phyloP scores from a whole-genome alignment of 2,888 invertebrate species.

The Cheilosia urbana region DNA sequence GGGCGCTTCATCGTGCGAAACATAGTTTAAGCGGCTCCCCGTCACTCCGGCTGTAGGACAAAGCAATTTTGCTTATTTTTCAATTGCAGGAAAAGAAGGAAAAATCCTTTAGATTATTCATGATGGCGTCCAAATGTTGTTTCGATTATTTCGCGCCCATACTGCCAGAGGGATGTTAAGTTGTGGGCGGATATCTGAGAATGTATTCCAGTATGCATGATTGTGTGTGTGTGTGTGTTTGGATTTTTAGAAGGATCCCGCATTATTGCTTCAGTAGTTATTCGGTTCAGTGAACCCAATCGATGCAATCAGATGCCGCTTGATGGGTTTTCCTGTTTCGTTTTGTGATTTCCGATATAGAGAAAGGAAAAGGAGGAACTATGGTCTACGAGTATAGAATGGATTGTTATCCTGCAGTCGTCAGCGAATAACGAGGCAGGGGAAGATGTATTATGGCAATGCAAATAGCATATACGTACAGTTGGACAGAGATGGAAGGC shows the following conservation, averaged over 20 bases:
- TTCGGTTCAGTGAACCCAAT: slow-evolving; percentile 75
- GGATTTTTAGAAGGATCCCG: slow-evolving; percentile 43
- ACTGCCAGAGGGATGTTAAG: slow-evolving; percentile 42
- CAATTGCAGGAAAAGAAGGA: slow-evolving; percentile 35
- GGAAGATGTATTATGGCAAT: slow-evolving; percentile 18
- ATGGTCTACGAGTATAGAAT: slow-evolving; percentile 1
- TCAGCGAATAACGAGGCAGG: slow-evolving; percentile 3
- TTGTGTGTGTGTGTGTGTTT: slow-evolving; percentile 15
- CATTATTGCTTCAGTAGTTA: slow-evolving; percentile 72
- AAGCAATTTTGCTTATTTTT: slow-evolving; percentile 63
- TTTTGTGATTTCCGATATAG: slow-evolving; percentile 72
- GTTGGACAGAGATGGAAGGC: not conserved
- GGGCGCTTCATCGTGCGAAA: slow-evolving; percentile 58
- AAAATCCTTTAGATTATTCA: slow-evolving; percentile 68
- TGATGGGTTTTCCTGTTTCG: slow-evolving; percentile 75
- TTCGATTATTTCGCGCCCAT: slow-evolving; percentile 69
- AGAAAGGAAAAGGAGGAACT: slow-evolving; percentile 57
- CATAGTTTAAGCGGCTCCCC: slow-evolving; percentile 62
- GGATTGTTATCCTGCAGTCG: slow-evolving; percentile 64
- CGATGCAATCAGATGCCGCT: slow-evolving; percentile 74
- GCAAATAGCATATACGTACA: slow-evolving; percentile 20
- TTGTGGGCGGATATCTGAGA: not conserved
- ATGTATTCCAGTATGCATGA: not conserved
- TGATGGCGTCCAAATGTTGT: slow-evolving; percentile 68
- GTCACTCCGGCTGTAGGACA: slow-evolving; percentile 6